Percentiles rank a stretch among this genome's conserved stretches.
Conservation (phyloP, 2,113 vertebrate species). For the Pelvicachromis taeniatus region DNA sequence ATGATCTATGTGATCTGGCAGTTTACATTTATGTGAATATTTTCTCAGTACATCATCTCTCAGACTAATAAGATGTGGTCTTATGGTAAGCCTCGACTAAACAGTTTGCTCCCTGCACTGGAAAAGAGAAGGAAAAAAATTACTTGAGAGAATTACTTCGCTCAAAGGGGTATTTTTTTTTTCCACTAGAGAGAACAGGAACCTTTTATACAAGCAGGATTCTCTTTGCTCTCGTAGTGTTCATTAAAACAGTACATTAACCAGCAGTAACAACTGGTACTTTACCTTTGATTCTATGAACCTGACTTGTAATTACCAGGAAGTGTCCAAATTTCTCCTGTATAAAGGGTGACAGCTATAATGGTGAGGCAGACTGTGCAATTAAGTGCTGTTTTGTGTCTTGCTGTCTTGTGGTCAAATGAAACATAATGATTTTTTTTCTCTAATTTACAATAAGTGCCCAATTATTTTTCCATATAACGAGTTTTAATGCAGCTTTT, state of each 20-base stretch:
- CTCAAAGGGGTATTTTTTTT: not conserved
- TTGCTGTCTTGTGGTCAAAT: slow-evolving; percentile 10
- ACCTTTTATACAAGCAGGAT: not conserved
- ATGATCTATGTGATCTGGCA: not conserved
- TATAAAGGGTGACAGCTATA: not conserved
- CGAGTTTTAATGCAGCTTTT: not conserved
- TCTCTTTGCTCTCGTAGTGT: slow-evolving; percentile 11
- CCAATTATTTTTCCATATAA: slow-evolving; percentile 5
- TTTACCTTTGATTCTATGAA: slow-evolving; percentile 28
- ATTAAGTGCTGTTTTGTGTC: slow-evolving; percentile 41
- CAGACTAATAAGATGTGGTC: slow-evolving; percentile 5
- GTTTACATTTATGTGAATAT: not conserved
- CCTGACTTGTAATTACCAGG: slow-evolving; percentile 49
- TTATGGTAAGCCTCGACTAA: slow-evolving; percentile 1
- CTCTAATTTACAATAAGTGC: slow-evolving; percentile 12
- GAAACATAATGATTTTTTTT: slow-evolving; percentile 4
- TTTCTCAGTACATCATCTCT: not conserved
- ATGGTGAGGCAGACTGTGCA: not conserved
- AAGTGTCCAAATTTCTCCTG: slow-evolving; percentile 10
- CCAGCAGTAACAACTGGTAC: slow-evolving; percentile 13
- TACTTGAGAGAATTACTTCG: not conserved
- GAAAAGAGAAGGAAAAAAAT: not conserved
- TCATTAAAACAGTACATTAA: slow-evolving; percentile 53
- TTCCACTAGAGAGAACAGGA: not conserved
- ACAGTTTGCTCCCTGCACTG: not conserved